Evolutionary conservation across 1,140 invertebrate species (phyloP).

Genomic region (Musca domestica): DNA sequence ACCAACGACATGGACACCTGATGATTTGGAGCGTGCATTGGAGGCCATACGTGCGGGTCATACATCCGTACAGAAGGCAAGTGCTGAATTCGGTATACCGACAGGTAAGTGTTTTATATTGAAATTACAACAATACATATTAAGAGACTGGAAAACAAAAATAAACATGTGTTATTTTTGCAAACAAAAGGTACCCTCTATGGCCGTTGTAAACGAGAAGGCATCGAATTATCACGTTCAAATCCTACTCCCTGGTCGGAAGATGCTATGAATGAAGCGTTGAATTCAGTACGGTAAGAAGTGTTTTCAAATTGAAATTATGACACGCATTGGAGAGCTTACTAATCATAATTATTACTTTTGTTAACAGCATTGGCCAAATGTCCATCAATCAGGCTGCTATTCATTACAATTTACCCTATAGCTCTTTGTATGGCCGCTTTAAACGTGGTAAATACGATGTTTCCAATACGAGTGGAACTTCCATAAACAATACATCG

Average conservation of each 20-base stretch:
- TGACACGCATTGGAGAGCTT: neutral
- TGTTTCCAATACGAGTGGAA: conserved; percentile 41
- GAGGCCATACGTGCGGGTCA: conserved; percentile 78
- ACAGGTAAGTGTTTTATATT: conserved; percentile 57
- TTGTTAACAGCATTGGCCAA: conserved; percentile 70
- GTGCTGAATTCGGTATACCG: conserved; percentile 80
- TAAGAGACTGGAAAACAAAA: neutral
- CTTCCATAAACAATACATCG: conserved; percentile 48
- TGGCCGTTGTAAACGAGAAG: conserved; percentile 81
- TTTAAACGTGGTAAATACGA: conserved; percentile 74
- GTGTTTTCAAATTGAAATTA: conserved; percentile 21
- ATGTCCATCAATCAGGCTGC: conserved; percentile 92
- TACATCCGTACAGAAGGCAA: conserved; percentile 81
- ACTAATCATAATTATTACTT: conserved; percentile 6
- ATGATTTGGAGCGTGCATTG: conserved; percentile 77
- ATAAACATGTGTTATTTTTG: neutral
- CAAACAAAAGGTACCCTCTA: conserved; percentile 69
- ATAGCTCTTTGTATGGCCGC: conserved; percentile 82
- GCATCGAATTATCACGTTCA: conserved; percentile 80
- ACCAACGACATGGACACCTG: conserved; percentile 81
- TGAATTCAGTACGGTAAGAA: conserved; percentile 77
- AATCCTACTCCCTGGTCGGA: conserved; percentile 88
- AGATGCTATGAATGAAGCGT: conserved; percentile 82
- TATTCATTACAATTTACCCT: conserved; percentile 87
- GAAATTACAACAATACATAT: neutral